These are phyloP conservation scores for Panzeria rudis DNA, from an alignment of 2,888 invertebrate genomes.

Conservation along the genomic window DNA sequence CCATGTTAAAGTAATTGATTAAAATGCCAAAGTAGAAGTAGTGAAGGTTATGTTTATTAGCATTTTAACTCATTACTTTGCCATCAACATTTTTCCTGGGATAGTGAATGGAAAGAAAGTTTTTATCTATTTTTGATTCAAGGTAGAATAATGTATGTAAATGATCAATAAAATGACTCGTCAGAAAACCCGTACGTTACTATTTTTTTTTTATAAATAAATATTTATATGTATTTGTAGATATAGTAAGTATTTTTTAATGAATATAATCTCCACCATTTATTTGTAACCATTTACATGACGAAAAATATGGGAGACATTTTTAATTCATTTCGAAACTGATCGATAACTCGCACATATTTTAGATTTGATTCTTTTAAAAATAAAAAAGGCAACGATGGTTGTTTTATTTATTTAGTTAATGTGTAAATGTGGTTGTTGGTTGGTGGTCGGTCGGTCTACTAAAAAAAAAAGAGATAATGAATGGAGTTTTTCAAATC, in stretches of 20 bases:
- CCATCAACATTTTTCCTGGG: too few species aligned
- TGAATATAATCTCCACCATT: constrained; percentile 5
- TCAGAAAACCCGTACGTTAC: constrained; percentile 51
- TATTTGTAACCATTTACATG: constrained; percentile 8
- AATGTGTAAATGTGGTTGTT: constrained; percentile 12
- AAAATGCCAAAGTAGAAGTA: too few species aligned
- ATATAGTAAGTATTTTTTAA: background rate
- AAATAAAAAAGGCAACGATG: constrained; percentile 52
- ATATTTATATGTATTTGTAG: constrained; percentile 23
- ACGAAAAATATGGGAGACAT: background rate
- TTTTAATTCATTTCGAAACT: constrained; percentile 5
- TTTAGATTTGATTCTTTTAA: constrained; percentile 4
- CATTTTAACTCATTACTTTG: too few species aligned
- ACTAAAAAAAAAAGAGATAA: constrained; percentile 24
- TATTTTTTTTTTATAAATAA: background rate
- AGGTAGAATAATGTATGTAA: constrained; percentile 7
- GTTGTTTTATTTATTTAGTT: constrained; percentile 4
- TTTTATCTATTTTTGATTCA: constrained; percentile 23
- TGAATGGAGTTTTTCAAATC: constrained; percentile 41
- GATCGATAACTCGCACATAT: background rate
- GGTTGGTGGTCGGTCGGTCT: constrained; percentile 26
- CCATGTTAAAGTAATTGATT: too few species aligned
- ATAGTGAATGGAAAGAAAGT: constrained; percentile 32
- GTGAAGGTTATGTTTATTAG: too few species aligned
- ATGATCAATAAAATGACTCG: constrained; percentile 39